phyloP scores from a whole-genome alignment of 2,888 invertebrate genomes.

The Torymus texanus region DNA sequence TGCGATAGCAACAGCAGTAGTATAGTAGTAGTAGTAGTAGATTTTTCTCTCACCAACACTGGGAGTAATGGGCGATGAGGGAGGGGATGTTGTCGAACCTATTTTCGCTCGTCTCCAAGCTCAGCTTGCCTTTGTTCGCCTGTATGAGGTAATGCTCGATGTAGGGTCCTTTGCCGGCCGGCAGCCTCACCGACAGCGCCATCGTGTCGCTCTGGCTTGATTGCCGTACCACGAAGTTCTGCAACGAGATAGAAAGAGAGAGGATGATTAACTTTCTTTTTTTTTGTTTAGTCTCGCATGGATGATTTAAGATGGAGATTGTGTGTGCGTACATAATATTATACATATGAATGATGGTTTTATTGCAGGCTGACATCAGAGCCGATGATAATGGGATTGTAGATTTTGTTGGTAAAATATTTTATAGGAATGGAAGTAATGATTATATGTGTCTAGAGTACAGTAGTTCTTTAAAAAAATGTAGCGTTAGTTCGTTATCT shows the following conservation, averaged over 20 bases:
- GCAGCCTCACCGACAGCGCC: slow-evolving; percentile 94
- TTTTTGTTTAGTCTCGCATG: too few relatives aligned
- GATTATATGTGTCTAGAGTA: too few relatives aligned
- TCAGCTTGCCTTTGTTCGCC: slow-evolving; percentile 86
- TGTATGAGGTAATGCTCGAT: slow-evolving; percentile 98
- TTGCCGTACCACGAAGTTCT: slow-evolving; percentile 96
- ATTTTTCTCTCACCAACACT: slow-evolving; percentile 83
- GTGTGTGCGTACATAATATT: too few relatives aligned
- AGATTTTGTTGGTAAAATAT: too few relatives aligned
- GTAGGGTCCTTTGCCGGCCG: slow-evolving; percentile 90
- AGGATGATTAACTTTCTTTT: neutral
- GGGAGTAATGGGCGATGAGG: slow-evolving; percentile 94
- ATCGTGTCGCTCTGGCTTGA: slow-evolving; percentile 95
- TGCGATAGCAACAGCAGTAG: neutral
- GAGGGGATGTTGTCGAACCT: slow-evolving; percentile 95
- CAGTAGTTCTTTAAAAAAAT: too few relatives aligned
- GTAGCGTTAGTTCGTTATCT: too few relatives aligned
- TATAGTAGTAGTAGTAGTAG: slow-evolving; percentile 17
- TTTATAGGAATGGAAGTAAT: too few relatives aligned
- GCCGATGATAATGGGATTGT: too few relatives aligned
- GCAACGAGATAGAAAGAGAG: slow-evolving; percentile 65
- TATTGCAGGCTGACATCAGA: too few relatives aligned
- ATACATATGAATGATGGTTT: too few relatives aligned
- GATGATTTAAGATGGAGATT: too few relatives aligned
- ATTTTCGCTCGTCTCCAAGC: slow-evolving; percentile 94